These are phyloP conservation scores for Apodemia duryi DNA, from an alignment of 2,888 invertebrate genomes.

Conservation along the genomic window DNA sequence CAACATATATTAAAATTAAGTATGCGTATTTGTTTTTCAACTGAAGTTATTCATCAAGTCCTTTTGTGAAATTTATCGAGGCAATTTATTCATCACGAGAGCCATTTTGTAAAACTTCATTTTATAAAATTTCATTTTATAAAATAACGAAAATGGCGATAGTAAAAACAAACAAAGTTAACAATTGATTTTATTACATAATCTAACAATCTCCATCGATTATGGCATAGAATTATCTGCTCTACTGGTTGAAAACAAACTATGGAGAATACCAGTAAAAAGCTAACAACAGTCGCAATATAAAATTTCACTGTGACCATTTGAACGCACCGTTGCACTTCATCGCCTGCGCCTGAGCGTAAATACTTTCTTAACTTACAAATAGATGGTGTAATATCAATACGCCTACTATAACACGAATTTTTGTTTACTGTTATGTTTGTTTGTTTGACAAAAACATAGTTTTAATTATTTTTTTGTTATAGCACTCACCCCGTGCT, in stretches of 20 bases:
- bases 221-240: conserved; percentile 16
- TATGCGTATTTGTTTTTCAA: no score
- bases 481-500: no score
- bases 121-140: no score
- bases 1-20: no score
- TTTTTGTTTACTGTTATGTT: background rate
- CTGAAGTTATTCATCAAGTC: no score
- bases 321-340: conserved; percentile 54
- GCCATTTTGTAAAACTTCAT: no score
- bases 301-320: conserved; percentile 43
- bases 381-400: background rate
- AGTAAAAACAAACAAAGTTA: no score
- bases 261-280: conserved; percentile 18
- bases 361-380: conserved; percentile 8
- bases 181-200: background rate
- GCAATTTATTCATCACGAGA: no score
- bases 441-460: conserved; percentile 5
- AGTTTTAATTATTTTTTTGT: background rate
- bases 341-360: conserved; percentile 38
- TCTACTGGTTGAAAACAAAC: conserved; percentile 25
- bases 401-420: background rate
- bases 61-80: no score
- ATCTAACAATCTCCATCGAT: conserved; percentile 5
- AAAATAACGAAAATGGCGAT: background rate
- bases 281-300: conserved; percentile 25